These are phyloP conservation scores for Drosophila prolongata DNA, from an alignment of 2,888 invertebrate species.

Conservation along the genomic window DNA sequence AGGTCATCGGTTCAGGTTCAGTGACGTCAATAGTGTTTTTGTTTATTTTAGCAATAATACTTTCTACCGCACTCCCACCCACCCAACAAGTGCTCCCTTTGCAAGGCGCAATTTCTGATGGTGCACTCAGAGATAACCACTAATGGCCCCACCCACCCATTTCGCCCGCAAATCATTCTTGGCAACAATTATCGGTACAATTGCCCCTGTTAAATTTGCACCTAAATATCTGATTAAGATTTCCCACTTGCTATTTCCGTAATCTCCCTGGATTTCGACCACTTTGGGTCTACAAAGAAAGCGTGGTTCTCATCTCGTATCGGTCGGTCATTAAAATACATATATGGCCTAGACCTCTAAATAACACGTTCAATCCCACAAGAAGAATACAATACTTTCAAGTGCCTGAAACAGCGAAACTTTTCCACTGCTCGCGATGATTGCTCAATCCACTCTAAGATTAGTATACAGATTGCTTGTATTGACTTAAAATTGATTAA, in stretches of 20 bases:
- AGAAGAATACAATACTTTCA: slow-evolving; percentile 9
- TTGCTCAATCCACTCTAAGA: slow-evolving; percentile 8
- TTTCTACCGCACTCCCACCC: slow-evolving; percentile 18
- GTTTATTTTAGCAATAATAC: slow-evolving; percentile 15
- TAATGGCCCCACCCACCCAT: slow-evolving; percentile 1
- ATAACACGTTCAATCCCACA: slow-evolving; percentile 4
- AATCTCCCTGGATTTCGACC: slow-evolving; percentile 44
- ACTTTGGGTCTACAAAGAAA: slow-evolving; percentile 32
- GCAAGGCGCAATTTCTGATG: slow-evolving; percentile 27
- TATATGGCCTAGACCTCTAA: slow-evolving; percentile 14
- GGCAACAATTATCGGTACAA: slow-evolving; percentile 74
- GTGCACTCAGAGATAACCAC: slow-evolving; percentile 43
- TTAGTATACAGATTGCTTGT: slow-evolving; percentile 3
- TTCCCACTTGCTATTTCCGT: slow-evolving; percentile 27
- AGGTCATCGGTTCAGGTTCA: slow-evolving; percentile 14
- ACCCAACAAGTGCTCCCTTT: slow-evolving; percentile 2
- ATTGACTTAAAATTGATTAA: neutral
- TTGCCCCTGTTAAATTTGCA: slow-evolving; percentile 41
- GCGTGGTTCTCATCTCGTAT: slow-evolving; percentile 22
- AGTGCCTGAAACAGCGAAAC: slow-evolving; percentile 21
- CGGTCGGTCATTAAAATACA: slow-evolving; percentile 10
- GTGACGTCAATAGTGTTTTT: slow-evolving; percentile 36
- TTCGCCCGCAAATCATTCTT: slow-evolving; percentile 42
- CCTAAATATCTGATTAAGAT: slow-evolving; percentile 59
- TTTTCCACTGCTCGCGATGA: slow-evolving; percentile 46